A percentile compares a stretch with the other conserved stretches of the same genome.
Evolutionary conservation across 2,113 vertebrate species (phyloP).

Genomic region (Pteropus alecto): DNA sequence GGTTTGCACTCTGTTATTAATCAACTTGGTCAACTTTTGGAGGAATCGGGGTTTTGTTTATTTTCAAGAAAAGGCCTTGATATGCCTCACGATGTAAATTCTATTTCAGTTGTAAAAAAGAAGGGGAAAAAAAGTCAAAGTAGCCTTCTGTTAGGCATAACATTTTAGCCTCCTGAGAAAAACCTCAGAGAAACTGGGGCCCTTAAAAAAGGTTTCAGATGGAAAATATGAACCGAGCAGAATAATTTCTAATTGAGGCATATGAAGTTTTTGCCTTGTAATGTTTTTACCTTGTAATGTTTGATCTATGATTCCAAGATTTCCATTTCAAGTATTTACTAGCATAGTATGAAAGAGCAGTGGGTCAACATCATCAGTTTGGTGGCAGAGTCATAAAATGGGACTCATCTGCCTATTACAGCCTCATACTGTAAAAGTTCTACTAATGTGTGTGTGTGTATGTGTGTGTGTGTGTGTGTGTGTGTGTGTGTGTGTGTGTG

Average conservation of each 20-base stretch:
- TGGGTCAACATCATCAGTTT: not conserved
- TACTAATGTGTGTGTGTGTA: not conserved
- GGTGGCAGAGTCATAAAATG: not conserved
- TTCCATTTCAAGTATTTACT: constrained; percentile 47
- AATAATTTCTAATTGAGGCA: constrained; percentile 40
- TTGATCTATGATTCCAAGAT: constrained; percentile 28
- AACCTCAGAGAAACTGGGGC: constrained; percentile 2
- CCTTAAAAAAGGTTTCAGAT: constrained; percentile 22
- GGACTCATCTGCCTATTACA: not conserved
- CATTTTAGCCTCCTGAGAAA: not conserved
- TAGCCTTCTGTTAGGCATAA: not conserved
- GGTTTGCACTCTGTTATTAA: not conserved
- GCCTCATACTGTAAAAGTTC: not conserved
- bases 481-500: no score
- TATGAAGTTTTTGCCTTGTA: constrained; percentile 28
- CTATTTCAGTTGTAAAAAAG: not conserved
- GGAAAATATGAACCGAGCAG: constrained; percentile 42
- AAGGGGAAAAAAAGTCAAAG: not conserved
- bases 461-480: not conserved
- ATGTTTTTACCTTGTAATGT: constrained; percentile 39
- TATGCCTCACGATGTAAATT: not conserved
- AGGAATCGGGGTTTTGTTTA: not conserved
- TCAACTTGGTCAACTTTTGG: not conserved
- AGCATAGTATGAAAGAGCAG: not conserved
- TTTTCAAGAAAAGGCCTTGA: not conserved